A percentile compares a stretch with the other conserved stretches of the same genome.
phyloP scores from a whole-genome alignment of 2,888 invertebrate species.

The Acheta domesticus region DNA sequence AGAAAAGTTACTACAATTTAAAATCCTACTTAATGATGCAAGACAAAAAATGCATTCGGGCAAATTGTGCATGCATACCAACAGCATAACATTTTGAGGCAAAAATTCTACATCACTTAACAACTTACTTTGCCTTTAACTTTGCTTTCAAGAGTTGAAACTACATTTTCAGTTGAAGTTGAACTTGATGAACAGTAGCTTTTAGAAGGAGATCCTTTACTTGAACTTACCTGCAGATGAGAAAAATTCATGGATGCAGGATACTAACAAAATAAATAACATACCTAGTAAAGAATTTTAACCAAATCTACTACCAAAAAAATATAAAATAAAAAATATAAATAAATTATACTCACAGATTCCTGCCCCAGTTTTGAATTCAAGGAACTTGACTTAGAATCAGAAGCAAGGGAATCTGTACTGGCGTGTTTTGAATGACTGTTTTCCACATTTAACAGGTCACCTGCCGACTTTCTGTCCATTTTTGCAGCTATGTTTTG shows the following conservation, averaged over 20 bases:
- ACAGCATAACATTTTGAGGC: conserved; percentile 5
- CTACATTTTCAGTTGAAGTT: conserved; percentile 61
- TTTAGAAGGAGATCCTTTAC: conserved; percentile 61
- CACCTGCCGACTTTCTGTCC: conserved; percentile 66
- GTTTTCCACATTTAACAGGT: conserved; percentile 59
- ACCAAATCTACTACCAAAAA: no score
- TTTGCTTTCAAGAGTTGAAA: conserved; percentile 56
- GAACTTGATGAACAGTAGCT: conserved; percentile 62
- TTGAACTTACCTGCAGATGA: conserved; percentile 54
- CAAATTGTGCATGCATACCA: neutral
- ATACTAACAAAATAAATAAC: conserved; percentile 6
- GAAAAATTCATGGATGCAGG: conserved; percentile 19
- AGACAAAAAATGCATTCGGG: neutral
- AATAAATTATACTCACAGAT: conserved; percentile 58
- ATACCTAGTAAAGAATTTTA: neutral
- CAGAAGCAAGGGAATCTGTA: conserved; percentile 76
- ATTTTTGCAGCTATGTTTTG: conserved; percentile 44
- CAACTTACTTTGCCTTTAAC: conserved; percentile 48
- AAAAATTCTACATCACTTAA: conserved; percentile 34
- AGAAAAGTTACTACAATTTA: no score
- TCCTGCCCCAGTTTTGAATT: conserved; percentile 81
- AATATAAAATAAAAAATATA: no score
- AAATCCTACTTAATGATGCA: conserved; percentile 4
- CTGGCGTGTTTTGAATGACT: conserved; percentile 69
- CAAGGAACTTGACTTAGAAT: conserved; percentile 80